Evolutionary conservation across 2,888 invertebrate species (phyloP).

Genomic region (Aricia artaxerxes): DNA sequence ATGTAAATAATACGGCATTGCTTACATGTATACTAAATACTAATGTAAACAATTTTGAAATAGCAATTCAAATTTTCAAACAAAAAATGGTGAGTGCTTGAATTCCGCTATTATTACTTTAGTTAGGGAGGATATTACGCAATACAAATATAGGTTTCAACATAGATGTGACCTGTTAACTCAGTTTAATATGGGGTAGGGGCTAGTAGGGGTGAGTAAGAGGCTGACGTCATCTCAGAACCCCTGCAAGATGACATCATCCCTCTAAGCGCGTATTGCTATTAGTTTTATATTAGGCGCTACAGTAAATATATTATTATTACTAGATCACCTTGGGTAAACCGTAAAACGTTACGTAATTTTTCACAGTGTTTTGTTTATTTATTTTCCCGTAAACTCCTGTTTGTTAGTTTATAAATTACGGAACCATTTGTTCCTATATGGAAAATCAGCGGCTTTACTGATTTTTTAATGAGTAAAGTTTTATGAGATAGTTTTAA

Average conservation of each 20-base stretch:
- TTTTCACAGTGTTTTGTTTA: not conserved
- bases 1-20: too few species aligned
- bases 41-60: too few species aligned
- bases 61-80: not conserved
- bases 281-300: constrained; percentile 44
- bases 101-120: constrained; percentile 8
- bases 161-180: constrained; percentile 62
- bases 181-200: constrained; percentile 57
- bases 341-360: not conserved
- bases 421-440: too few species aligned
- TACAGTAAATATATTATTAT: constrained; percentile 32
- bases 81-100: not conserved
- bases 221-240: constrained; percentile 59
- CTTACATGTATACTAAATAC: too few species aligned
- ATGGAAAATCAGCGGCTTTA: too few species aligned
- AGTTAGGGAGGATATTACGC: constrained; percentile 8
- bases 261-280: constrained; percentile 43
- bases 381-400: not conserved
- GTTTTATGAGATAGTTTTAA: too few species aligned
- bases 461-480: too few species aligned
- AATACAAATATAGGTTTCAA: constrained; percentile 36
- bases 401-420: not conserved
- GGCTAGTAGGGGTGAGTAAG: constrained; percentile 47
- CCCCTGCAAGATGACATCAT: constrained; percentile 69
- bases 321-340: constrained; percentile 1